Percentiles rank a stretch among this genome's conserved stretches.
Evolutionary conservation across 2,888 invertebrate species (phyloP).

Genomic region (Melanostoma scalare): DNA sequence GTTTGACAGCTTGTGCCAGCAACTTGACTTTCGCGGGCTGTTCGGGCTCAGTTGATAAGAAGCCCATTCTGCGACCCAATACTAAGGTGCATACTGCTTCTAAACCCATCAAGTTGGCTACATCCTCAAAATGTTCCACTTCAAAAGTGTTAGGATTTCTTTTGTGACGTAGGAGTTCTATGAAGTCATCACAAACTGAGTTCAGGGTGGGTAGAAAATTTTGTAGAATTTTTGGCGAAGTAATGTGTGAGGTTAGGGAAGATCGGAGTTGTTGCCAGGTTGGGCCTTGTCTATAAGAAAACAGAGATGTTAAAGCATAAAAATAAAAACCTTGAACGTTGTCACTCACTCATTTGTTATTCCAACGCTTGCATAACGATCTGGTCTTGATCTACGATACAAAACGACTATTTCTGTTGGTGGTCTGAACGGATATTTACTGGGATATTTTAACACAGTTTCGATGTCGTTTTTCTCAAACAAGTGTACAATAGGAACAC

Average conservation of each 20-base stretch:
- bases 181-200: constrained; percentile 90
- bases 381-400: constrained; percentile 88
- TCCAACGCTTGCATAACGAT: constrained; percentile 91
- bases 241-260: constrained; percentile 88
- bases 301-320: too few species aligned
- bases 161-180: constrained; percentile 85
- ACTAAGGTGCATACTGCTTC: constrained; percentile 92
- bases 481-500: constrained; percentile 88
- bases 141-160: constrained; percentile 83
- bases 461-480: constrained; percentile 89
- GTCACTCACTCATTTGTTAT: constrained; percentile 90
- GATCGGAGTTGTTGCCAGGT: constrained; percentile 89
- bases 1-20: constrained; percentile 88
- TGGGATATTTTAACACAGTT: constrained; percentile 87
- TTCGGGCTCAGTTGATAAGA: constrained; percentile 83
- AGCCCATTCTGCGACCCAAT: constrained; percentile 90
- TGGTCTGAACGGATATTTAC: constrained; percentile 90
- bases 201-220: constrained; percentile 89
- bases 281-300: constrained; percentile 85
- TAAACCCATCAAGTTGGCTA: constrained; percentile 90
- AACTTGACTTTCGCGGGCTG: constrained; percentile 85
- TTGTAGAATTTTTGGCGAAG: constrained; percentile 89
- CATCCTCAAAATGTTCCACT: constrained; percentile 87
- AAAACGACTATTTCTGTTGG: constrained; percentile 91
- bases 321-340: not conserved